Evolutionary conservation across 30 jellyfish, hydroid and myxozoan species (phyloP).

Genomic region (Cassiopea xamachana): DNA sequence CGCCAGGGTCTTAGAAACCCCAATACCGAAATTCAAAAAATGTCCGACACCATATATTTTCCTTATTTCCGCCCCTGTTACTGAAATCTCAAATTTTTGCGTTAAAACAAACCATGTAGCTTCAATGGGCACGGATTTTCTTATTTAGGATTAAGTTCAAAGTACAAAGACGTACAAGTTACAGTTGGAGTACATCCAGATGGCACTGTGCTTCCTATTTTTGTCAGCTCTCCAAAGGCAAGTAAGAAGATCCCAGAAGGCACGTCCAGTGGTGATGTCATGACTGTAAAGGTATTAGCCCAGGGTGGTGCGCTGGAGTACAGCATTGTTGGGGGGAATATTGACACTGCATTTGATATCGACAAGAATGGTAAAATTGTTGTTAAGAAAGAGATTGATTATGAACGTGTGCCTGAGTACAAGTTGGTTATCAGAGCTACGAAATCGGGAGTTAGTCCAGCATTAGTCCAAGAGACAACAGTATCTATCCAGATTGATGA

Average conservation of each 20-base stretch:
- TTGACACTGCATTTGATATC: slow-evolving; percentile 64
- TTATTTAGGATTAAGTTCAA: slow-evolving; percentile 49
- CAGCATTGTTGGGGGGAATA: slow-evolving; percentile 94
- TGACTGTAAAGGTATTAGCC: slow-evolving; percentile 37
- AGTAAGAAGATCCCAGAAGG: slow-evolving; percentile 51
- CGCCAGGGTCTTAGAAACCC: no score
- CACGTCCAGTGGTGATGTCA: slow-evolving; percentile 52
- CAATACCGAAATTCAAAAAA: no score
- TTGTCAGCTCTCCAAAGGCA: slow-evolving; percentile 17
- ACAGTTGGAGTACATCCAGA: slow-evolving; percentile 77
- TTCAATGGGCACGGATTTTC: neutral
- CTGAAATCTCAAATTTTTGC: neutral
- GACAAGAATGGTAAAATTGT: slow-evolving; percentile 57
- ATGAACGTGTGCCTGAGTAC: slow-evolving; percentile 67
- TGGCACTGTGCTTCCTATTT: slow-evolving; percentile 53
- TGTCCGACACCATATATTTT: no score
- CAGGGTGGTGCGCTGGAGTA: slow-evolving; percentile 66
- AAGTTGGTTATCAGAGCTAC: slow-evolving; percentile 81
- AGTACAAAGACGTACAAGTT: slow-evolving; percentile 46
- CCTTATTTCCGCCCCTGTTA: no score
- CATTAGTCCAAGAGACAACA: slow-evolving; percentile 71
- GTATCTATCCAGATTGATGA: slow-evolving; percentile 64
- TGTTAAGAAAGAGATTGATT: slow-evolving; percentile 58
- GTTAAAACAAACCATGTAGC: neutral
- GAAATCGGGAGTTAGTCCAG: slow-evolving; percentile 69